Base-by-base conservation (phyloP, 37 sponge, comb jelly and placozoan species). In the Lycopodina hypogea region DNA sequence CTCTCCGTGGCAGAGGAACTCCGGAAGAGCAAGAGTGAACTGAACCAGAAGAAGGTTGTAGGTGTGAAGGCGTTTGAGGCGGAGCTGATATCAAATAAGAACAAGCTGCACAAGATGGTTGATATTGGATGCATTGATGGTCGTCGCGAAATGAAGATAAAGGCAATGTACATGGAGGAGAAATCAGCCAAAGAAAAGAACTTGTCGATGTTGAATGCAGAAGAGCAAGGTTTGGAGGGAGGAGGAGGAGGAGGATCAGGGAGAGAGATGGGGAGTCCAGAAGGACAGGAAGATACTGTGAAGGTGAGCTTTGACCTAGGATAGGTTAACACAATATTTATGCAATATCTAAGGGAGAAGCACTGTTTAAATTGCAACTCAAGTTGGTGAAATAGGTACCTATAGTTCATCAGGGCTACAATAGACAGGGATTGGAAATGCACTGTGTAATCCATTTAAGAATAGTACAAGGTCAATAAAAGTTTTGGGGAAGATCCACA, bases 1-100 rank as follows among this genome's bases (percentile, higher is more conserved):
- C 56, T 91, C 6, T 32, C 74, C 32, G 30, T 58, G 42, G 60
- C 92, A 0, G 84, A 83, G 56, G 37, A 17, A 3, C 62, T 85
- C 0, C 71, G 62, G 1, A 0, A 66, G 71, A 83, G 61, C 68
- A 87, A 76, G 77, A 87, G 71, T 41, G 78, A 80, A 6, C 42
- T 82, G 11, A 50, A 50, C 0, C 41, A 42, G 11, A 71, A 81
- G 33, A 76, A 39, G 42, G 45, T 17, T 3, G 18, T 24, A 1
- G 65, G 30, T 17, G 14, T 85, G 24, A 68, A 57, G 63, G 33
- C 17, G 41, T 88, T 88, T 65, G 89, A 83, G 32, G 36, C 28
- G 9, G 48, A 57, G 35, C 68, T 91, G 45, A 62, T 39, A 7
- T 32, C 28, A 3, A 80, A 80, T 1, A 42, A 70, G n/a, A 42